Evolutionary conservation across 2,888 invertebrate species (phyloP).

Genomic region (Pomacea canaliculata): DNA sequence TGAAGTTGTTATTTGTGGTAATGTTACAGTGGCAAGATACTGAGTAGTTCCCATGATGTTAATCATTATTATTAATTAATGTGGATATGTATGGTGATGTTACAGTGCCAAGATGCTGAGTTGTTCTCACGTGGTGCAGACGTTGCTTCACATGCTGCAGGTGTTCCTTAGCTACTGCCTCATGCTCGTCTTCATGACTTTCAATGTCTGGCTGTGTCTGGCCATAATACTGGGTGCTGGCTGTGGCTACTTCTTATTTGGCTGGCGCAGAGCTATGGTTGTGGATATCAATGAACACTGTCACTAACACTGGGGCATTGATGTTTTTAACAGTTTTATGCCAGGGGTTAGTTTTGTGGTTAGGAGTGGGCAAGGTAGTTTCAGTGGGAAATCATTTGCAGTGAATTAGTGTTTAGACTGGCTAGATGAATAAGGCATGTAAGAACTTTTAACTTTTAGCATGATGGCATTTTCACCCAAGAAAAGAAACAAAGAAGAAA

Average conservation of each 20-base stretch:
- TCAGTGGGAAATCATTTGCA: not conserved
- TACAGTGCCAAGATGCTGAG: slow-evolving; percentile 80
- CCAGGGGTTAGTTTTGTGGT: not conserved
- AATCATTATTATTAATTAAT: too few species aligned
- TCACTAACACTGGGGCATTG: slow-evolving; percentile 74
- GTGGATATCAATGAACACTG: slow-evolving; percentile 96
- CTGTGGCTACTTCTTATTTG: slow-evolving; percentile 93
- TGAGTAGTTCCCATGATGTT: too few species aligned
- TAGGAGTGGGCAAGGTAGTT: not conserved
- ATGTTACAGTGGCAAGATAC: too few species aligned
- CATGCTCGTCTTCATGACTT: slow-evolving; percentile 98
- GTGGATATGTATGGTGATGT: slow-evolving; percentile 9
- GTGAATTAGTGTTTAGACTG: too few species aligned
- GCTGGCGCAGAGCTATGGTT: slow-evolving; percentile 90
- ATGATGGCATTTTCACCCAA: too few species aligned
- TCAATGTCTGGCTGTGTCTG: slow-evolving; percentile 92
- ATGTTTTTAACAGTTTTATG: not conserved
- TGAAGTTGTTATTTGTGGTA: too few species aligned
- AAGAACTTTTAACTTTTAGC: too few species aligned
- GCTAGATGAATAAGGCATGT: too few species aligned
- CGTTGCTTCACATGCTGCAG: slow-evolving; percentile 88
- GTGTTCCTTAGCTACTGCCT: slow-evolving; percentile 88
- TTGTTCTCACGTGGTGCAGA: slow-evolving; percentile 86
- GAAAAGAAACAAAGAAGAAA: too few species aligned
- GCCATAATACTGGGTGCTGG: slow-evolving; percentile 91